Conservation (phyloP, 2,888 invertebrate species). For the Nasonia oneida region DNA sequence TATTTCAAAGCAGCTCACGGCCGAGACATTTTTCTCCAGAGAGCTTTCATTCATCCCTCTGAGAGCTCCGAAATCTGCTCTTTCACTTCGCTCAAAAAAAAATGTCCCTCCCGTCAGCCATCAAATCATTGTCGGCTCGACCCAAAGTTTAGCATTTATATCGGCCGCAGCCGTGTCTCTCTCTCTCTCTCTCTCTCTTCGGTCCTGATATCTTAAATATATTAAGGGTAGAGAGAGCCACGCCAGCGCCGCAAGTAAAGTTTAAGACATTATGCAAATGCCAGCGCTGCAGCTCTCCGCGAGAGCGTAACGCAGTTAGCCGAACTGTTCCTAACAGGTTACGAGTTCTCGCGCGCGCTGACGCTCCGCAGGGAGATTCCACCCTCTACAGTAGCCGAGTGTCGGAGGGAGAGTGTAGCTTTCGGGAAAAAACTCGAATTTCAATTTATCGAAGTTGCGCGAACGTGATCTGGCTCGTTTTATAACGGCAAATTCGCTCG, state of each 20-base stretch:
- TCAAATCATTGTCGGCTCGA: neutral
- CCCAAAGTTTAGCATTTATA: conserved; percentile 16
- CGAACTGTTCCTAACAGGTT: conserved; percentile 50
- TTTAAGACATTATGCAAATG: conserved; percentile 57
- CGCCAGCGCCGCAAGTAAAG: conserved; percentile 8
- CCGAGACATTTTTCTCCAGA: neutral
- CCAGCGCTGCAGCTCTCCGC: neutral
- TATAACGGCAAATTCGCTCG: neutral
- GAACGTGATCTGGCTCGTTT: neutral
- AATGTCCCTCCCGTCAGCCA: neutral
- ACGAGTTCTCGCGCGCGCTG: neutral
- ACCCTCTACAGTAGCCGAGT: neutral
- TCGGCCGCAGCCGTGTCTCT: neutral
- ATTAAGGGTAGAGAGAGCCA: conserved; percentile 21
- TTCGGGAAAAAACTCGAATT: conserved; percentile 43
- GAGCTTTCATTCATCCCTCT: neutral
- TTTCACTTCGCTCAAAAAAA: no score
- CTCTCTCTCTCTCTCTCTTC: neutral
- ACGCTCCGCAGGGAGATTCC: neutral
- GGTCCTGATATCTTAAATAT: conserved; percentile 45
- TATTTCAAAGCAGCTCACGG: neutral
- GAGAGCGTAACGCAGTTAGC: conserved; percentile 43
- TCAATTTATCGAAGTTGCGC: conserved; percentile 35
- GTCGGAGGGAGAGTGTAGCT: neutral
- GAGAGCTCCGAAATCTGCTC: neutral